phyloP scores from a whole-genome alignment of 2,888 invertebrate species.

The Ephialtes manifestator region DNA sequence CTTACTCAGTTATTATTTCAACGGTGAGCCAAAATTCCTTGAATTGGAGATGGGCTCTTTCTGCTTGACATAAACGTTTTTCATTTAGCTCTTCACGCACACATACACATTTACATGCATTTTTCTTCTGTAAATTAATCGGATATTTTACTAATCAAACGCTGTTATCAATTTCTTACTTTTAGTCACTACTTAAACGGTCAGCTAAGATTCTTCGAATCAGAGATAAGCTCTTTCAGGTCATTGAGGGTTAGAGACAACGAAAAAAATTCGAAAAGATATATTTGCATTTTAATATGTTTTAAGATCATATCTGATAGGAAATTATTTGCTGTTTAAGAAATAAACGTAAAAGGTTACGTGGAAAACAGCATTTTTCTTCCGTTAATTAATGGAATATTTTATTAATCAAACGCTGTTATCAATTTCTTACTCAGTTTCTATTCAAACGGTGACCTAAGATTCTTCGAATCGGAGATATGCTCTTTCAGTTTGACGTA shows the following conservation, averaged over 20 bases:
- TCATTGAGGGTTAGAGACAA: neutral
- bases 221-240: neutral
- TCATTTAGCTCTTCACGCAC: neutral
- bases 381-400: neutral
- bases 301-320: neutral
- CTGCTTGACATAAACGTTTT: neutral
- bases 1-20: neutral
- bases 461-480: slow-evolving; percentile 5
- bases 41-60: neutral
- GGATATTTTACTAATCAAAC: neutral
- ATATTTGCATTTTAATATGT: neutral
- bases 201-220: neutral
- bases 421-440: neutral
- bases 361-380: neutral
- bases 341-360: neutral
- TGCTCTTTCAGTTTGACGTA: neutral
- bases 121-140: slow-evolving; percentile 15
- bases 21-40: neutral
- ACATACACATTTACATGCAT: neutral
- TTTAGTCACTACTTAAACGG: neutral
- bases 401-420: neutral
- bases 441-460: neutral
- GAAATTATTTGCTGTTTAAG: neutral
- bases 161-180: slow-evolving; percentile 15
- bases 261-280: neutral